Base-by-base conservation (phyloP, 37 sponge, comb jelly and placozoan species). In the Bolinopsis microptera region DNA sequence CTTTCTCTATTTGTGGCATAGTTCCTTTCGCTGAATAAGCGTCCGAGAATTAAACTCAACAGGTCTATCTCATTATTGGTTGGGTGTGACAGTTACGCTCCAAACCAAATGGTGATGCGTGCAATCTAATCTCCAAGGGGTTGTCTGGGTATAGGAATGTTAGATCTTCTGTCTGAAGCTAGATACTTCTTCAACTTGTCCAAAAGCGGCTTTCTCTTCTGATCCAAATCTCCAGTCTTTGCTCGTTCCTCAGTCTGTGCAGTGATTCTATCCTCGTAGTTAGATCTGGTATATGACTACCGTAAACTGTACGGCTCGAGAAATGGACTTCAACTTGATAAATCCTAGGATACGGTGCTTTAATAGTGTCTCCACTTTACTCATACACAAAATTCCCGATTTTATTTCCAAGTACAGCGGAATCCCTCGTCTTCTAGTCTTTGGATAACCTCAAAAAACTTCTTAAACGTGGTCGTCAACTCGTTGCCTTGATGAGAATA, bases 1-100 rank as follows among this genome's bases (percentile, higher is more conserved):
- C 94, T 74, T 94, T 95, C 72, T 95, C 96, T 0, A 95, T 93
- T 61, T 95, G 96, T 24, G 94, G 38, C 25, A 94, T 95, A 16
- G 93, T 96, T 0, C 61, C 24, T 69, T 96, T 95, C 1, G 69
- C 31, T 1, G 41, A 26, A 5, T 26, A 27, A 96, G 69, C 0
- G 82, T 95, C 16, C 96, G 92, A 0, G 95, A 96, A 21, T 94
- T 95, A 68, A 75, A 94, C 8, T 95, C 94, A 0, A 96, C 48
- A 0, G 95, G 95, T 25, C 88, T 80, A n/a, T 94, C 95, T 18
- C 25, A 86, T 95, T 69, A 25, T 31, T 61, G 23, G 69, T 37
- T 35, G 76, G 83, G 61, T 96, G 96, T n/a, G 95, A 93, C 23
- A 94, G 67, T 18, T 93, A 90, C 22, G 93, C 95, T 24, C 95